Evolutionary conservation across 2,113 vertebrate species (phyloP).

Genomic region (Taurulus bubalis): DNA sequence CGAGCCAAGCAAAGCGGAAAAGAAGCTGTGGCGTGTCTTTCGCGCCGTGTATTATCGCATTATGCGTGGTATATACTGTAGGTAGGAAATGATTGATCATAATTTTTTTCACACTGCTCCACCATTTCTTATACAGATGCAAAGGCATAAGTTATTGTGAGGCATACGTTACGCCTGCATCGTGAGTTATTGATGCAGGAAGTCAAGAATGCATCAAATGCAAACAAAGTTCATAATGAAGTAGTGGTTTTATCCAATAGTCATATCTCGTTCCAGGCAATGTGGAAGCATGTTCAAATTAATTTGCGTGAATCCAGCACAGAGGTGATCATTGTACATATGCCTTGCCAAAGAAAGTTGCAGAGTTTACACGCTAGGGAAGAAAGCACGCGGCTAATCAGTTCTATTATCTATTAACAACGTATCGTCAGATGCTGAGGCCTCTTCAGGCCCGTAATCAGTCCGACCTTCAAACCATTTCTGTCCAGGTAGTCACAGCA

Average conservation of each 20-base stretch:
- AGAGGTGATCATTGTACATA: conserved; percentile 53
- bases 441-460: conserved; percentile 13
- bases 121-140: conserved; percentile 25
- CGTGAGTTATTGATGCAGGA: conserved; percentile 4
- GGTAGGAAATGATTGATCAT: conserved; percentile 39
- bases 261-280: conserved; percentile 46
- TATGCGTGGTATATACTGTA: conserved; percentile 17
- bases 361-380: conserved; percentile 43
- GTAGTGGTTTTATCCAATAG: conserved; percentile 76
- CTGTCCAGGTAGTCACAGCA: conserved; percentile 57
- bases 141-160: conserved; percentile 28
- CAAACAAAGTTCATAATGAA: conserved; percentile 44
- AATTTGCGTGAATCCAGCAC: conserved; percentile 42
- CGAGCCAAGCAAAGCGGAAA: conserved; percentile 60
- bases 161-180: conserved; percentile 1
- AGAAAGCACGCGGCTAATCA: conserved; percentile 39
- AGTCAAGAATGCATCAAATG: conserved; percentile 34
- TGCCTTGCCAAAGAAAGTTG: conserved; percentile 16
- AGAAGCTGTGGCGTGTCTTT: conserved; percentile 45
- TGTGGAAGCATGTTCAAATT: conserved; percentile 30
- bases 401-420: conserved; percentile 45
- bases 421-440: conserved; percentile 41
- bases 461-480: conserved; percentile 30
- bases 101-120: conserved; percentile 32
- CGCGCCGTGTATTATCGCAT: conserved; percentile 26